Evolutionary conservation across 2,113 vertebrate species (phyloP).

Genomic region (Leucosticte australis): DNA sequence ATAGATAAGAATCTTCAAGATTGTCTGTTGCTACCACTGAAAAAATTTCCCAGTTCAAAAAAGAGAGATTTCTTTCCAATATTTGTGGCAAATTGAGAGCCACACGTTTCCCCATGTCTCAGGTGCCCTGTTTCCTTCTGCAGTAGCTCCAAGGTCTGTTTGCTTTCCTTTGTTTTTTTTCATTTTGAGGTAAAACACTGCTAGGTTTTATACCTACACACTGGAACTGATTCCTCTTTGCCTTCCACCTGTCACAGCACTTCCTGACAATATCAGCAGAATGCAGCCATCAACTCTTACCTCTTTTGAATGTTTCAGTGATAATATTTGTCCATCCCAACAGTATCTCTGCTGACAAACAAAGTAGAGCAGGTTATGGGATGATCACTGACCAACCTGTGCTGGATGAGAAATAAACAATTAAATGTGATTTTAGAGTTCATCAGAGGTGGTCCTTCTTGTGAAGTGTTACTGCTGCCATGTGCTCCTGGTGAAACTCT

Average conservation of each 20-base stretch:
- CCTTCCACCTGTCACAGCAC: background rate
- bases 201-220: background rate
- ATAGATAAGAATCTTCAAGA: background rate
- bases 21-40: background rate
- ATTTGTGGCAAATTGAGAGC: background rate
- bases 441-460: background rate
- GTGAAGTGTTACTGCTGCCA: background rate
- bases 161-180: background rate
- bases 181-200: background rate
- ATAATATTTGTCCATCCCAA: background rate
- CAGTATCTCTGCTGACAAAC: background rate
- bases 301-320: background rate
- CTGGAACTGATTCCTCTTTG: background rate
- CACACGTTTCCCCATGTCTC: background rate
- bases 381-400: background rate
- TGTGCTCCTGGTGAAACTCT: background rate
- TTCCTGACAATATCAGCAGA: background rate
- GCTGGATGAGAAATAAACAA: background rate
- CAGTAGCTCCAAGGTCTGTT: background rate
- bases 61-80: background rate
- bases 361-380: background rate
- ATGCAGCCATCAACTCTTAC: background rate
- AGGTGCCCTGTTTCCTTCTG: background rate
- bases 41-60: background rate
- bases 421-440: background rate